Percentiles rank a stretch among this genome's conserved stretches.
phyloP scores from a whole-genome alignment of 2,888 invertebrate genomes.

The Rhagonycha fulva region DNA sequence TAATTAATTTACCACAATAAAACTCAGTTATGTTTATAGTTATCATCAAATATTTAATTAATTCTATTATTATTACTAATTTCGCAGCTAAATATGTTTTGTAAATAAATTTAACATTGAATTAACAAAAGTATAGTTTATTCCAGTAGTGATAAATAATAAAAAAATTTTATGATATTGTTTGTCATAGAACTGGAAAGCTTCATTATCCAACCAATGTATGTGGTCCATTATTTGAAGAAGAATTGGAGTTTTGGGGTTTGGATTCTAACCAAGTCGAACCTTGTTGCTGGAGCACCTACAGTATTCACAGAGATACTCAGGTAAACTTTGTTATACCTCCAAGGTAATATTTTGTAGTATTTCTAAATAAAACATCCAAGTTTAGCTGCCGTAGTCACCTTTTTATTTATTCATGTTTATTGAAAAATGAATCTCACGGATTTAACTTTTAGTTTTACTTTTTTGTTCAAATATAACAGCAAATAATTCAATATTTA shows the following conservation, averaged over 20 bases:
- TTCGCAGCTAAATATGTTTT: too few species aligned
- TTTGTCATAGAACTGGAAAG: slow-evolving; percentile 79
- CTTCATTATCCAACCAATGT: slow-evolving; percentile 96
- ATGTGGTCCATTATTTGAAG: slow-evolving; percentile 95
- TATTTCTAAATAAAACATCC: not conserved
- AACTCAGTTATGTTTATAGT: too few species aligned
- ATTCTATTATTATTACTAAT: too few species aligned
- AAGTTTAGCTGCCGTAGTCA: not conserved
- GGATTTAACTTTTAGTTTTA: not conserved
- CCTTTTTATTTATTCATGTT: not conserved
- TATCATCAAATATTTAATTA: too few species aligned
- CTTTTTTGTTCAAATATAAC: not conserved
- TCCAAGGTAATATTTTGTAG: not conserved
- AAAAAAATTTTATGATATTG: not conserved
- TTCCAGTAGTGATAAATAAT: not conserved
- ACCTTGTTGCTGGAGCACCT: slow-evolving; percentile 98
- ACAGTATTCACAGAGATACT: slow-evolving; percentile 84
- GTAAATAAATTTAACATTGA: too few species aligned
- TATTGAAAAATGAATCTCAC: not conserved
- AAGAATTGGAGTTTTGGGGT: slow-evolving; percentile 96
- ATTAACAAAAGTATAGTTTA: too few species aligned
- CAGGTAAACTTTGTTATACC: slow-evolving; percentile 59
- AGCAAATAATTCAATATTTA: not conserved
- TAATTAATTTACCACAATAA: too few species aligned
- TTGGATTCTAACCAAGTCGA: slow-evolving; percentile 97